Conservation (phyloP, 2,888 invertebrate genomes). For the Drosophila falleni region DNA sequence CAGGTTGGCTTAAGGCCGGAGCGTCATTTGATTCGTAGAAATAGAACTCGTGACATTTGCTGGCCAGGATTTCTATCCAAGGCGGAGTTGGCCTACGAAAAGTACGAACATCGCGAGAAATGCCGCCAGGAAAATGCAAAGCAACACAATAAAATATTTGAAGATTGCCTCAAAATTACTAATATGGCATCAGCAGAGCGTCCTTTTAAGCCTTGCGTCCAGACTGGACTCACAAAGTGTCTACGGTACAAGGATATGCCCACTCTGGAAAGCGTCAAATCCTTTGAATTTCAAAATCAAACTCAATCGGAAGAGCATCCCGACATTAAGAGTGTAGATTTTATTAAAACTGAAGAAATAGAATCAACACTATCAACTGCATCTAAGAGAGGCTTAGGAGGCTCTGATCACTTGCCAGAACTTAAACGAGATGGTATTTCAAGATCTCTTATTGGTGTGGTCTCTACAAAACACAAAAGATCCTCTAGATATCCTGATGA, state of each 20-base stretch:
- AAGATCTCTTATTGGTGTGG: neutral
- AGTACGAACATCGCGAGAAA: slow-evolving; percentile 60
- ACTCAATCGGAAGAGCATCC: neutral
- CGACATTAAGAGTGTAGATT: neutral
- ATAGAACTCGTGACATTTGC: slow-evolving; percentile 54
- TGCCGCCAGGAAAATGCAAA: slow-evolving; percentile 45
- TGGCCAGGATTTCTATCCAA: slow-evolving; percentile 66
- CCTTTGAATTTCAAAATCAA: neutral
- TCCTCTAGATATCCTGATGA: neutral
- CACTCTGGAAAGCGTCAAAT: neutral
- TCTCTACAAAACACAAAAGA: slow-evolving; percentile 6
- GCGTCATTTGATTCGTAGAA: slow-evolving; percentile 38
- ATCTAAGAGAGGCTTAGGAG: neutral
- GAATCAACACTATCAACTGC: neutral
- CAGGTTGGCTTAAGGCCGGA: slow-evolving; percentile 45
- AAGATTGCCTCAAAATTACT: slow-evolving; percentile 56
- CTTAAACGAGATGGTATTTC: slow-evolving; percentile 3
- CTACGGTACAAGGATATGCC: slow-evolving; percentile 28
- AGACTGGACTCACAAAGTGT: slow-evolving; percentile 31
- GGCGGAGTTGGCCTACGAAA: slow-evolving; percentile 59
- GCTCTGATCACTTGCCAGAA: neutral
- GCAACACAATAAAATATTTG: slow-evolving; percentile 42
- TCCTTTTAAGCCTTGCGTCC: slow-evolving; percentile 38
- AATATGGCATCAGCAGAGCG: slow-evolving; percentile 58
- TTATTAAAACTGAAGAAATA: neutral